Evolutionary conservation across 2,113 vertebrate genomes (phyloP), one percentile per base, ranked within the genome.

Genomic region (Chamaea fasciata): DNA sequence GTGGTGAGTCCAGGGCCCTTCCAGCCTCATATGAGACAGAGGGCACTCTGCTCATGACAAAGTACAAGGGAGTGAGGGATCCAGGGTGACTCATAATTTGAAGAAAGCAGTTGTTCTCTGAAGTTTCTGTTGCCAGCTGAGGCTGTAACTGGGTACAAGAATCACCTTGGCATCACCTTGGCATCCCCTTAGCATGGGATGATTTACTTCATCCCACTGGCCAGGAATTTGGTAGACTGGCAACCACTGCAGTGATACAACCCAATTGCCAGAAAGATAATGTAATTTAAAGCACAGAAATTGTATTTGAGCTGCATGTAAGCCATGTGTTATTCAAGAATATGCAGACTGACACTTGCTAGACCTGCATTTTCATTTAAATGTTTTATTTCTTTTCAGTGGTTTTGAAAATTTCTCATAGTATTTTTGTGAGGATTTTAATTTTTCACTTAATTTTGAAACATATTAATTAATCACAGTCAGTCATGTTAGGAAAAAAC

Each of bases 111-210:
- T 90, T 94, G 81, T 73, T 84, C 35, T 19, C 60, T 89, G 21
- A 84, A 55, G 26, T 59, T 87, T 59, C 35, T 84, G 7, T 50
- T 96, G 88, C 76, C 92, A 93, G 26, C 63, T 86, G 35, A 81
- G 68, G 30, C 63, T 80, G 35, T 90, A 67, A 50, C 71, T 68
- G 30, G 28, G 24, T 92, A 84, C 92, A 93, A 62, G 80, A 93
- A 71, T 88, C 67, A 49, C 59, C 59, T 83, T 94, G 94, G 86
- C 92, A 71, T 88, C 67, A 49, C 59, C 59, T 83, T 94, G 94
- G 86, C 92, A 83, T 80, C 56, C 47, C 56, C 47, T 9, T 56
- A 69, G 57, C 11, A 13, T 75, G 35, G 59, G 44, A 63, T 82
- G 28, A 82, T 90, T 82, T 92, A 47, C 53, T 39, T 69, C 0